Evolutionary conservation across 2,888 invertebrate species (phyloP).

Genomic region (Spisula solida): DNA sequence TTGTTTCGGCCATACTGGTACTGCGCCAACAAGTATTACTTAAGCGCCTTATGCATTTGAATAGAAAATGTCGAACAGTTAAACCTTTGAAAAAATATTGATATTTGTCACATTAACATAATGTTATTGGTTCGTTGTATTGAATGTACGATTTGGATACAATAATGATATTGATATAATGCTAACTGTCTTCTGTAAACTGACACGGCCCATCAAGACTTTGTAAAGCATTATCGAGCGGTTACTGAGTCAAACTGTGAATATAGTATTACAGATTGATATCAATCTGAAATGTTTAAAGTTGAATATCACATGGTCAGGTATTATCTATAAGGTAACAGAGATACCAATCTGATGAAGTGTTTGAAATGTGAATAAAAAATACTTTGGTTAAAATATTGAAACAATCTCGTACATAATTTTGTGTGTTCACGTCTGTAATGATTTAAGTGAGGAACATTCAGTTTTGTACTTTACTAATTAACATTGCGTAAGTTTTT

Average conservation of each 20-base stretch:
- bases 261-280: neutral
- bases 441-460: no score
- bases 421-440: no score
- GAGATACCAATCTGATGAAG: neutral
- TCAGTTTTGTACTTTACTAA: no score
- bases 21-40: neutral
- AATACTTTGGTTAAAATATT: neutral
- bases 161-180: neutral
- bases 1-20: neutral
- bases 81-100: constrained; percentile 21
- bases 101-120: constrained; percentile 13
- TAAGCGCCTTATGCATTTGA: neutral
- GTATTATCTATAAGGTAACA: neutral
- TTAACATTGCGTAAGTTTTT: no score
- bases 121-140: constrained; percentile 3
- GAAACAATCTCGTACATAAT: no score
- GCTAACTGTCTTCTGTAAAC: neutral
- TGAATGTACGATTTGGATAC: neutral
- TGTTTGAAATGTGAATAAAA: neutral
- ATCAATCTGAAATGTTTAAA: neutral
- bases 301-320: neutral
- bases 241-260: neutral
- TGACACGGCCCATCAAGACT: neutral
- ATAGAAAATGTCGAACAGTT: constrained; percentile 5
- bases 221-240: neutral